Evolutionary conservation across 2,888 invertebrate genomes (phyloP), one percentile per base, ranked within the genome.

Genomic region (Alviniconcha strummeri): DNA sequence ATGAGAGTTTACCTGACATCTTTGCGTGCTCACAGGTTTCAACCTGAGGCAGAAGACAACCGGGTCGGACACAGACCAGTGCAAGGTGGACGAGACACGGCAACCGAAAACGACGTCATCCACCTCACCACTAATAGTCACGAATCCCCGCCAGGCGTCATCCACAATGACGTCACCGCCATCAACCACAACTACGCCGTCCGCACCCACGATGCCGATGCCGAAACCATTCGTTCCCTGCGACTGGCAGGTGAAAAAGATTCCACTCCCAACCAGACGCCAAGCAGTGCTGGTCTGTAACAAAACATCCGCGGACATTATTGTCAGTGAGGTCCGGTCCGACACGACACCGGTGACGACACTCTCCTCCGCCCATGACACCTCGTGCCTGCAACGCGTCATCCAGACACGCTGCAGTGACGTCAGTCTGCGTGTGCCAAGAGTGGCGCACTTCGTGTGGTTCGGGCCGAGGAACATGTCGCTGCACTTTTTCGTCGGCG

Each of bases 401-500:
- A 69, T 84, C 11, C 77, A 85, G 19, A 17, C 60, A 54, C 83
- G 54, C 17, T 87, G 87, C 75, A 85, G 85, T 64, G 80, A 69
- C 67, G 85, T 79, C 15, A 79, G 78, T 1, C 60, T 76, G n/a
- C 77, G 67, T 19, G 88, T 88, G 60, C 90, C 90, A 19, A 89
- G 89, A 76, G 83, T 91, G 36, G 89, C 89, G 5, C 90, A 91
- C 79, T 91, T 90, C 78, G 88, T 91, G 5, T 90, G 90, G 90
- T 90, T 89, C 74, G 86, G 86, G 1, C 88, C 83, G 36, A 84
- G 82, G 57, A 84, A 86, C 13, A 87, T 91, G 78, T 84, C 86
- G 9, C 87, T 90, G 64, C 86, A 87, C 60, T 84, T 88, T 78
- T 89, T 90, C 69, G 85, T 91, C 15, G 90, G 90, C 81, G 87